Conservation (phyloP, 2,888 invertebrate species). For the Sinelater perroti region DNA sequence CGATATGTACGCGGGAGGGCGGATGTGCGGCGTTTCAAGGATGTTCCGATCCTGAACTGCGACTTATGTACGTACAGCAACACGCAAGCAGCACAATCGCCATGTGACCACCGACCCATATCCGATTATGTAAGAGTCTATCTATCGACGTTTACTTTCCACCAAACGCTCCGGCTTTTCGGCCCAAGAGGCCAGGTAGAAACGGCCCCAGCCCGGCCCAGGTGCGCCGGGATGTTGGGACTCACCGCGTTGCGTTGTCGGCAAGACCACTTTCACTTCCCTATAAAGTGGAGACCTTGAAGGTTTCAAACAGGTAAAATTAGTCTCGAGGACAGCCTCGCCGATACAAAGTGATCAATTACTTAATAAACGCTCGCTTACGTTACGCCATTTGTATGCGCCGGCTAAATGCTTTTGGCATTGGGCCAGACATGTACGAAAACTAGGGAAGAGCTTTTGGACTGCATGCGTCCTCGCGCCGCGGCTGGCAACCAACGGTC, state of each 20-base stretch:
- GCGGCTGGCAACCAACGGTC: no score
- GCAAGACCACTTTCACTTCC: conserved; percentile 63
- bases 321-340: conserved; percentile 62
- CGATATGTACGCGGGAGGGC: conserved; percentile 43
- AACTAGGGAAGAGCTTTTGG: neutral
- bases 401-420: neutral
- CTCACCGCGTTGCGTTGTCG: conserved; percentile 50
- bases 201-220: conserved; percentile 5
- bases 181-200: conserved; percentile 28
- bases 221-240: conserved; percentile 28
- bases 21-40: conserved; percentile 55
- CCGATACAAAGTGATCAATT: conserved; percentile 51
- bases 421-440: conserved; percentile 16
- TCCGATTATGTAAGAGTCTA: conserved; percentile 54
- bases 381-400: conserved; percentile 56
- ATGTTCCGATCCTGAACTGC: conserved; percentile 49
- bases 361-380: conserved; percentile 54
- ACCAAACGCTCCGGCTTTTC: conserved; percentile 30
- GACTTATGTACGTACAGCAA: conserved; percentile 48
- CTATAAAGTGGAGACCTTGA: conserved; percentile 63
- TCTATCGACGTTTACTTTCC: conserved; percentile 47
- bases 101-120: conserved; percentile 53
- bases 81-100: conserved; percentile 50
- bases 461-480: neutral
- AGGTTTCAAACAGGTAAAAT: conserved; percentile 63